Evolutionary conservation across 2,888 invertebrate species (phyloP).

Genomic region (Ochropleura leucogaster): DNA sequence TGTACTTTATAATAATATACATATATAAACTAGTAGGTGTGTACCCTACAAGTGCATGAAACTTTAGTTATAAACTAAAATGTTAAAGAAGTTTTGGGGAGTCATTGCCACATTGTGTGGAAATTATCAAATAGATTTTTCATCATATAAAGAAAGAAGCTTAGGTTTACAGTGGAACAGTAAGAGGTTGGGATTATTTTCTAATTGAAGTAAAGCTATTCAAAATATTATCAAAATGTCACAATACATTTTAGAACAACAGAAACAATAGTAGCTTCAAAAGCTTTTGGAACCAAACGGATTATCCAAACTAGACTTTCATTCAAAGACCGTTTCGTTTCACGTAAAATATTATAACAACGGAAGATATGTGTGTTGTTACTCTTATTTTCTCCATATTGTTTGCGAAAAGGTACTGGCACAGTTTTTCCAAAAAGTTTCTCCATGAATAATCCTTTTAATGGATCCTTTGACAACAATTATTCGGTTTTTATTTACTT

Average conservation of each 20-base stretch:
- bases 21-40: too few relatives aligned
- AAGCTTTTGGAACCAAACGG: background rate
- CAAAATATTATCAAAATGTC: background rate
- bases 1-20: too few relatives aligned
- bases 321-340: background rate
- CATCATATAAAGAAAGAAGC: background rate
- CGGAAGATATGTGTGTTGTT: background rate
- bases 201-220: background rate
- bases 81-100: too few relatives aligned
- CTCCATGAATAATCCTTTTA: background rate
- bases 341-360: conserved; percentile 6
- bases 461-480: background rate
- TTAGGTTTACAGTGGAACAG: background rate
- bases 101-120: too few relatives aligned
- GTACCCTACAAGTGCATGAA: too few relatives aligned
- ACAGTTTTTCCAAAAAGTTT: background rate
- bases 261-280: background rate
- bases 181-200: background rate
- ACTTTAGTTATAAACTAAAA: too few relatives aligned
- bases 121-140: too few relatives aligned
- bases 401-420: background rate
- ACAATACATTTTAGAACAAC: background rate
- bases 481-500: background rate
- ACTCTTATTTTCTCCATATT: background rate
- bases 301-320: background rate